These are phyloP conservation scores for Oegoconia quadripuncta DNA, from an alignment of 2,888 invertebrate genomes.

Conservation along the genomic window DNA sequence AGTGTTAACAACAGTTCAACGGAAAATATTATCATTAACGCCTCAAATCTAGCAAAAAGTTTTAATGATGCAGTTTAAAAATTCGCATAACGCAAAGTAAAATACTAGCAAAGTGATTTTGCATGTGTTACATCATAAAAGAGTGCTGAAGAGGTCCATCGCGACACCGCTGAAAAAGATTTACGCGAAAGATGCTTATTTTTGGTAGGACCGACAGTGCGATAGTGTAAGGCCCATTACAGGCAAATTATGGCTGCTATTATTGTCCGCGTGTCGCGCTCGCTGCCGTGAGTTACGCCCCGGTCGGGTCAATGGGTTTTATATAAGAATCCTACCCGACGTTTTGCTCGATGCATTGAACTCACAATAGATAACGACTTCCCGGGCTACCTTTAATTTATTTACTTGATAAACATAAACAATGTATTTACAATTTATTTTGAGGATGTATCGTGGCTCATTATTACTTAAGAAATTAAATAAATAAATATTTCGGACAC, in stretches of 20 bases:
- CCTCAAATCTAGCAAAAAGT: no score
- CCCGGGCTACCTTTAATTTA: no score
- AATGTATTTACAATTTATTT: no score
- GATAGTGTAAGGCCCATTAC: constrained; percentile 76
- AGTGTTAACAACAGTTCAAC: no score
- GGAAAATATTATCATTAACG: no score
- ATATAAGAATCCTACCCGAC: constrained; percentile 56
- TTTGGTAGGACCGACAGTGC: constrained; percentile 71
- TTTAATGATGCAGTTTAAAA: no score
- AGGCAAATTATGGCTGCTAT: constrained; percentile 73
- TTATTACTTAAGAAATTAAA: no score
- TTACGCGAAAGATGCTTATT: constrained; percentile 65
- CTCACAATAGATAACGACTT: constrained; percentile 19
- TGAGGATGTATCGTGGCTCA: no score
- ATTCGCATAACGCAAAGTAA: no score
- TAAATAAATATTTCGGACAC: no score
- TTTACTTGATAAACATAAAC: no score
- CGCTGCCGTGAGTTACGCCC: constrained; percentile 62
- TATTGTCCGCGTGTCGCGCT: constrained; percentile 70
- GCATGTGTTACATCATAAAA: constrained; percentile 22
- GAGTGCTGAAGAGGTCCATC: constrained; percentile 44
- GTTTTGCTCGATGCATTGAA: not conserved
- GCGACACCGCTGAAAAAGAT: constrained; percentile 42
- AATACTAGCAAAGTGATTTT: constrained; percentile 8
- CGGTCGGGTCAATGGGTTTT: constrained; percentile 68